Percentiles rank a stretch among this genome's conserved stretches.
phyloP scores from a whole-genome alignment of 2,888 invertebrate species.

The Troglohyphantes excavatus region DNA sequence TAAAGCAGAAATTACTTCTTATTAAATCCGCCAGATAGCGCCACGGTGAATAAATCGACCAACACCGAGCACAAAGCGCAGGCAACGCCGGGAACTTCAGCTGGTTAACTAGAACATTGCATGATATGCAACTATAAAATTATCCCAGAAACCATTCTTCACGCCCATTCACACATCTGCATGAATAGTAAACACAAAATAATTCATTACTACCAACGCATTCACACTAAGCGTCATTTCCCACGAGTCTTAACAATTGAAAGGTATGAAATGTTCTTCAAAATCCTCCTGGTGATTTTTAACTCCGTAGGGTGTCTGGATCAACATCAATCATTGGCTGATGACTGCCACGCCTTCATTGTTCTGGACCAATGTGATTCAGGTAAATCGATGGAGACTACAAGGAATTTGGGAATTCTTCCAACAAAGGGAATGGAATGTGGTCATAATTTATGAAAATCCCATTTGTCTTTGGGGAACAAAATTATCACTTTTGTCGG shows the following conservation, averaged over 20 bases:
- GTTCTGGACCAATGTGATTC: neutral
- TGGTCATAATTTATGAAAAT: neutral
- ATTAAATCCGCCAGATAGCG: no score
- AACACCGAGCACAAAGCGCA: no score
- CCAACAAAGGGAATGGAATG: slow-evolving; percentile 2
- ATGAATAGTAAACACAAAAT: no score
- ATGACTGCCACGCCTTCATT: neutral
- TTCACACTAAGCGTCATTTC: neutral
- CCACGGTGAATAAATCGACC: no score
- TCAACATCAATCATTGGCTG: neutral
- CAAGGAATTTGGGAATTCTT: slow-evolving; percentile 23
- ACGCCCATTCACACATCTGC: no score
- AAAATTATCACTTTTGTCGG: slow-evolving; percentile 13
- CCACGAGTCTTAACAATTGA: neutral
- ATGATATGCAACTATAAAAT: no score
- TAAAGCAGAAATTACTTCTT: no score
- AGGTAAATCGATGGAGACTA: slow-evolving; percentile 10
- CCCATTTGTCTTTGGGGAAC: neutral
- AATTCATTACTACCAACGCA: no score
- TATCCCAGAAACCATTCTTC: no score
- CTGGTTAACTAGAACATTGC: no score
- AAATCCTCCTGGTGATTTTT: neutral
- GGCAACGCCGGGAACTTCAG: no score
- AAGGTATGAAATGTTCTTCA: neutral
- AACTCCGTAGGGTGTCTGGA: neutral